phyloP scores from a whole-genome alignment of 2,113 vertebrate species.

The Anhinga rufa region DNA sequence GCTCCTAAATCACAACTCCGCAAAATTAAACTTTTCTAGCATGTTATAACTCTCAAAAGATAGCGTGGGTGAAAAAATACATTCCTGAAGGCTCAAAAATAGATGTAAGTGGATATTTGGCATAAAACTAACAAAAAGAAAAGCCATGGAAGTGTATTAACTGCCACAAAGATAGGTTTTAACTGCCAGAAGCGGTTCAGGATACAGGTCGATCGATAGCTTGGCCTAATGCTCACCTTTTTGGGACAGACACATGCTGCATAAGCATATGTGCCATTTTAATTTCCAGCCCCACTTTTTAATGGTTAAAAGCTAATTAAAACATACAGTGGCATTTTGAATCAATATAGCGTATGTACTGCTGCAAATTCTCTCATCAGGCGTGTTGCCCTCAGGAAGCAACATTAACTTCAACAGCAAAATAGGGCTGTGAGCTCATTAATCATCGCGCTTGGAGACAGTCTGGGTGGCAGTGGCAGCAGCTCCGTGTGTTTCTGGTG shows the following conservation, averaged over 20 bases:
- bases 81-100: slow-evolving; percentile 38
- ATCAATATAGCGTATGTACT: slow-evolving; percentile 64
- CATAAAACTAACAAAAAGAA: slow-evolving; percentile 23
- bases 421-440: slow-evolving; percentile 59
- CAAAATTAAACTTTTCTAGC: slow-evolving; percentile 33
- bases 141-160: slow-evolving; percentile 3
- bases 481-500: slow-evolving; percentile 16
- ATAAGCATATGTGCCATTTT: slow-evolving; percentile 22
- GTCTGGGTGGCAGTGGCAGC: slow-evolving; percentile 34
- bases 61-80: slow-evolving; percentile 29
- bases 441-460: slow-evolving; percentile 44
- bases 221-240: slow-evolving; percentile 13
- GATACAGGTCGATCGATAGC: neutral
- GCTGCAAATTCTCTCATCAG: slow-evolving; percentile 63
- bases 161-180: neutral
- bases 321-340: slow-evolving; percentile 61
- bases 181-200: neutral
- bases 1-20: neutral
- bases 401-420: slow-evolving; percentile 65
- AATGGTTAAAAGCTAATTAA: slow-evolving; percentile 63
- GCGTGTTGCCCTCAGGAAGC: slow-evolving; percentile 59
- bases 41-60: slow-evolving; percentile 19
- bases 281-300: slow-evolving; percentile 25
- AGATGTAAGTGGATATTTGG: slow-evolving; percentile 45
- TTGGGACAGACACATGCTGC: neutral